Evolutionary conservation across 1,140 invertebrate species (phyloP), one percentile per base, ranked within the genome.

Genomic region (Neoseiulus cucumeris): DNA sequence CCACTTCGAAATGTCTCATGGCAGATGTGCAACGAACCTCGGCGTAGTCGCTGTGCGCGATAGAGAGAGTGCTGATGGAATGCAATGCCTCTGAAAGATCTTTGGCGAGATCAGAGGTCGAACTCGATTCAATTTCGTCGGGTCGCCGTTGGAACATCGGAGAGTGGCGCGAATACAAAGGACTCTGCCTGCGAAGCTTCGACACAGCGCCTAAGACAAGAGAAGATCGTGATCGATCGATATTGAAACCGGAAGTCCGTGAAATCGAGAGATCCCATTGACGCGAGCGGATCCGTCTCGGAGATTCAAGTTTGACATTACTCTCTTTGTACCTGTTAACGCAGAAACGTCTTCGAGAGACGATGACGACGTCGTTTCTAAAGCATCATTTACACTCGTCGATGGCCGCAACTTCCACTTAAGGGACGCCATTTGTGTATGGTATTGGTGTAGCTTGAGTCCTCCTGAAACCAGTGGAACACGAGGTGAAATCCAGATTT

Each of bases 1-100:
- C n/a, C 4, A 39, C 33, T 39, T 9, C 9, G 33, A 6, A 9
- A 39, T 9, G 33, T 39, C 9, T 4, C 33, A 9, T 6, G 4
- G 9, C 33, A 9, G 33, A 39, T 39, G 17, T 2, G 5, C 9
- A 5, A 59, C 51, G 1, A 25, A 59, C 51, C 51, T 59, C 51
- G 51, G 25, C 33, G 12, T n/a, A 33, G 51, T 59, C 22, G 14
- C 51, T 33, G 51, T 59, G 51, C 51, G 14, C 51, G 22, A 59
- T 59, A 59, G 51, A 59, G 51, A 59, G 51, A 33, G 51, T 59
- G 51, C 51, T 59, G 22, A 59, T 59, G 14, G 51, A 59, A 20
- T 59, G 51, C 51, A 59, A 59, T 18, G 51, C 51, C 22, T 59
- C 51, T 33, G 51, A 59, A 25, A 59, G 51, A 33, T 59, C 51